phyloP scores from a whole-genome alignment of 2,113 vertebrate genomes.

The Paralichthys olivaceus region DNA sequence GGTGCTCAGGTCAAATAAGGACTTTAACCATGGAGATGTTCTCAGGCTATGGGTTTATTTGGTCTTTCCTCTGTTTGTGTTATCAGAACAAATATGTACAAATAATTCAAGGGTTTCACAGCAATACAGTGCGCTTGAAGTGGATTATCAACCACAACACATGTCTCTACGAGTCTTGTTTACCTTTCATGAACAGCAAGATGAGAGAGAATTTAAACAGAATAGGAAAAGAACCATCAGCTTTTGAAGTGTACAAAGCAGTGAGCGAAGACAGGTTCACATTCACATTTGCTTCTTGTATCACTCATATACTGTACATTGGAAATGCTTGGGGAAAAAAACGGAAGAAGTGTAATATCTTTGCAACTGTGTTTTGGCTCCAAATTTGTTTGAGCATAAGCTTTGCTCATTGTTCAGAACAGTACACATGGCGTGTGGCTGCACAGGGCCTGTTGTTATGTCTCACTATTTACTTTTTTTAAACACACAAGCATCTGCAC shows the following conservation, averaged over 20 bases:
- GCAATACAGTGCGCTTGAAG: background rate
- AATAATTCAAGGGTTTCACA: constrained; percentile 2
- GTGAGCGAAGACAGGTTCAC: background rate
- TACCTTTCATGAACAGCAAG: constrained; percentile 11
- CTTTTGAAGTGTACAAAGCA: background rate
- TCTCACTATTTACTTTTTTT: too few species aligned
- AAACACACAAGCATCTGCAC: too few species aligned
- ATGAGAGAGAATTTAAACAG: background rate
- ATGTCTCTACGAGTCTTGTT: background rate
- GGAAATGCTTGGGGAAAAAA: too few species aligned
- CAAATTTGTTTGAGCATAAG: too few species aligned
- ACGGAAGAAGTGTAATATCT: too few species aligned
- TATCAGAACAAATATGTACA: constrained; percentile 29
- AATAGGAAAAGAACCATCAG: background rate
- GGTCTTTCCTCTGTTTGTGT: constrained; percentile 20
- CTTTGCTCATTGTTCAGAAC: constrained; percentile 5
- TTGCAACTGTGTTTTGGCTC: too few species aligned
- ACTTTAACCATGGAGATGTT: background rate
- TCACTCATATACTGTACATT: background rate
- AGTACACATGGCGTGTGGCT: background rate
- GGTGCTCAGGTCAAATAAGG: constrained; percentile 2
- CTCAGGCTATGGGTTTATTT: background rate
- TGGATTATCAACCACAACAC: constrained; percentile 1
- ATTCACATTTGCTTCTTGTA: background rate
- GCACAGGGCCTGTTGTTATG: too few species aligned